phyloP scores from a whole-genome alignment of 2,888 invertebrate genomes.

The Chymomyza fuscimana region DNA sequence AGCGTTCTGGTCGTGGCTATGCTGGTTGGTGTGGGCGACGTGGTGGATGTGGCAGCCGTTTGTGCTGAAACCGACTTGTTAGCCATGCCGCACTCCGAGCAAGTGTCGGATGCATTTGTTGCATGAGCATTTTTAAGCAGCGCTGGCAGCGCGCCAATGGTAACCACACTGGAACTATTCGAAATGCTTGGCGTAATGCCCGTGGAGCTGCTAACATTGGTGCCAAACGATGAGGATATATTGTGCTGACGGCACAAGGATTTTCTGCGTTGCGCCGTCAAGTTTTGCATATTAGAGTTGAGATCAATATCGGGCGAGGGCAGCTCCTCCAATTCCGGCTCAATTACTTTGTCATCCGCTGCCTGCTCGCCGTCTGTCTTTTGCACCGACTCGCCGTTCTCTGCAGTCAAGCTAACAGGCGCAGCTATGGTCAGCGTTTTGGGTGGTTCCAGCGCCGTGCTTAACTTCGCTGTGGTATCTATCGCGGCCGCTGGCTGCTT shows the following conservation, averaged over 20 bases:
- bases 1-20: conserved; percentile 54
- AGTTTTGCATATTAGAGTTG: conserved; percentile 76
- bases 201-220: conserved; percentile 74
- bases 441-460: neutral
- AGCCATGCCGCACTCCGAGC: conserved; percentile 28
- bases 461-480: neutral
- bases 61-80: conserved; percentile 20
- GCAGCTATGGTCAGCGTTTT: neutral
- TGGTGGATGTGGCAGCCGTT: conserved; percentile 46
- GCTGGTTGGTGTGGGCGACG: conserved; percentile 10
- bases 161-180: conserved; percentile 76
- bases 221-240: conserved; percentile 79
- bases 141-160: conserved; percentile 66
- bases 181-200: conserved; percentile 77
- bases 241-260: conserved; percentile 79
- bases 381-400: neutral
- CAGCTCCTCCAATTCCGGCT: conserved; percentile 70
- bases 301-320: conserved; percentile 76
- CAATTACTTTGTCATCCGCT: conserved; percentile 41
- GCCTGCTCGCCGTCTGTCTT: conserved; percentile 17
- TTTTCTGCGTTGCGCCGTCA: conserved; percentile 78
- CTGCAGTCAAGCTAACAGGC: neutral
- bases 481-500: conserved; percentile 49
- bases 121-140: conserved; percentile 53
- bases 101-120: conserved; percentile 47